These are phyloP conservation scores for Labeo catla DNA, from an alignment of 2,113 vertebrate species.

Conservation along the genomic window DNA sequence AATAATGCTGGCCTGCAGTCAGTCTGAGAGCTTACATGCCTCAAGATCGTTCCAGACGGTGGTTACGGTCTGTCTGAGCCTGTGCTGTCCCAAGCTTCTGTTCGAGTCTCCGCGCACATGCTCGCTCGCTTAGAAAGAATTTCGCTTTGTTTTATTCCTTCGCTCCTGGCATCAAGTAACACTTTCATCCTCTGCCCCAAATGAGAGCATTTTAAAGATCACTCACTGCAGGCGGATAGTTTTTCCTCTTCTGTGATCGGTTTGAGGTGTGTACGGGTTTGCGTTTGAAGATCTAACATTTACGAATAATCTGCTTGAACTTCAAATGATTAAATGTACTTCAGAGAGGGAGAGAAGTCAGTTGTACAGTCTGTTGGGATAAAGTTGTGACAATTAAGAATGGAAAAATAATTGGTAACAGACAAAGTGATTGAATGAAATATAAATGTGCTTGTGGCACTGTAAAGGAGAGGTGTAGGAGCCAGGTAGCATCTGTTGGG, in stretches of 20 bases:
- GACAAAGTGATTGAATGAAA: not conserved
- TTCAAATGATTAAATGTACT: not conserved
- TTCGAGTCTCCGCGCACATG: not conserved
- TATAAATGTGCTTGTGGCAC: not conserved
- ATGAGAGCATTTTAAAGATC: slow-evolving; percentile 16
- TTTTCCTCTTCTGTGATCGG: slow-evolving; percentile 15
- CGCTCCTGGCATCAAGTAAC: not conserved
- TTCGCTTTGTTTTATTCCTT: not conserved
- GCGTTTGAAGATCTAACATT: slow-evolving; percentile 17
- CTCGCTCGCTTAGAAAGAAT: not conserved
- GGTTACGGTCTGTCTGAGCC: slow-evolving; percentile 18
- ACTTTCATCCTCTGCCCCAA: slow-evolving; percentile 16
- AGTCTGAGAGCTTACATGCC: not conserved
- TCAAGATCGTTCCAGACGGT: not conserved
- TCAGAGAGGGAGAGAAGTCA: not conserved
- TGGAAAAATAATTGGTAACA: not conserved
- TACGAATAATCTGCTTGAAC: not conserved
- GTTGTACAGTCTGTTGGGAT: not conserved
- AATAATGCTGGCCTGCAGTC: not conserved
- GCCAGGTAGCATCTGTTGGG: not conserved
- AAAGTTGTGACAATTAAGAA: not conserved
- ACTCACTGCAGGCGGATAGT: not conserved
- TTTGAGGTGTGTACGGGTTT: not conserved
- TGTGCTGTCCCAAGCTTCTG: not conserved
- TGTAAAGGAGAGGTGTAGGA: not conserved